phyloP scores from a whole-genome alignment of 1,140 invertebrate genomes.

The Harlomillsia oculata region DNA sequence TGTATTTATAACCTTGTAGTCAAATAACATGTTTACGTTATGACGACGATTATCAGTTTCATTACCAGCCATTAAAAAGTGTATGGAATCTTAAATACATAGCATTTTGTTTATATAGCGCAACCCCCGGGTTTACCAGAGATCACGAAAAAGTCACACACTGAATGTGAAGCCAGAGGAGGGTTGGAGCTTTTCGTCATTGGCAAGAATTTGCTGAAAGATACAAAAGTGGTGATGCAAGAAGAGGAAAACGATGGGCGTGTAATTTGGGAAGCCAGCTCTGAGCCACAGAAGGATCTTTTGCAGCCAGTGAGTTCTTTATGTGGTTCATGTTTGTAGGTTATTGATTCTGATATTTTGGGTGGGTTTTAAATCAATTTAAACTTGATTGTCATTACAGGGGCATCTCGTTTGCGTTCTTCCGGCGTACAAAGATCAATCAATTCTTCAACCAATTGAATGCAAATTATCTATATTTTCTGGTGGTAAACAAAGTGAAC shows the following conservation, averaged over 20 bases:
- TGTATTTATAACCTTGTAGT: background rate
- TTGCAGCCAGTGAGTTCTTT: slow-evolving; percentile 55
- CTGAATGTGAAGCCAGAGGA: slow-evolving; percentile 64
- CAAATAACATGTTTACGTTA: background rate
- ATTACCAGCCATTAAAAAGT: background rate
- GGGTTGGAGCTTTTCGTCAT: slow-evolving; percentile 86
- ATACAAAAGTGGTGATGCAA: slow-evolving; percentile 79
- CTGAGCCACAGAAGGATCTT: slow-evolving; percentile 71
- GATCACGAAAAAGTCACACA: slow-evolving; percentile 83
- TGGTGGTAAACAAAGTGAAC: slow-evolving; percentile 76
- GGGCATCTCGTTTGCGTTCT: slow-evolving; percentile 88
- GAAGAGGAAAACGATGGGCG: slow-evolving; percentile 48
- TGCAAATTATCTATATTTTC: slow-evolving; percentile 63
- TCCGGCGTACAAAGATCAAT: slow-evolving; percentile 61
- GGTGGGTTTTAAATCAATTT: background rate
- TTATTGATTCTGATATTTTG: background rate
- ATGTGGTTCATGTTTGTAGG: background rate
- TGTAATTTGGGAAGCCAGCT: slow-evolving; percentile 62
- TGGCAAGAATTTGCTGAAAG: slow-evolving; percentile 93
- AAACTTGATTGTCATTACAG: slow-evolving; percentile 46
- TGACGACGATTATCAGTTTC: slow-evolving; percentile 8
- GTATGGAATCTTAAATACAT: background rate
- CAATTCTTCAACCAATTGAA: slow-evolving; percentile 55
- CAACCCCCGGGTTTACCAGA: slow-evolving; percentile 92
- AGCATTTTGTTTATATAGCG: slow-evolving; percentile 50